These are phyloP conservation scores for Cataglyphis rosenhaueri DNA, from an alignment of 2,888 invertebrate genomes.

Conservation along the genomic window DNA sequence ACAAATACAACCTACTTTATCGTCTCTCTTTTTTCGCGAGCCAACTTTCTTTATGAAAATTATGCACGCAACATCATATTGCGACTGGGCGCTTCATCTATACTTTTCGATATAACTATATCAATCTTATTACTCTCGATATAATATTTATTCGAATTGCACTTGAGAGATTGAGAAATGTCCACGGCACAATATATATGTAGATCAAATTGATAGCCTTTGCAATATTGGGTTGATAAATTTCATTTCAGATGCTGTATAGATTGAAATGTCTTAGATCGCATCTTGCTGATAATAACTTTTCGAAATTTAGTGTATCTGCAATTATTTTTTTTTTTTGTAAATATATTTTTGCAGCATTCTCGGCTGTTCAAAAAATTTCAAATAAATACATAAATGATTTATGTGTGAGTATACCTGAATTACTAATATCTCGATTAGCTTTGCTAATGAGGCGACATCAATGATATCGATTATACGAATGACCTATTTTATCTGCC, in stretches of 20 bases:
- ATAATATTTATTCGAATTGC: not conserved
- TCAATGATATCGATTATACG: not conserved
- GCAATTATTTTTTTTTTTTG: constrained; percentile 10
- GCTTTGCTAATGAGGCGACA: constrained; percentile 37
- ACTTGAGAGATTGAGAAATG: not conserved
- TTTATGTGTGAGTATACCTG: constrained; percentile 21
- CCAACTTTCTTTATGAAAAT: constrained; percentile 63
- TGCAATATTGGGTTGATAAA: constrained; percentile 14
- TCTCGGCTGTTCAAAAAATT: not conserved
- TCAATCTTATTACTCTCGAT: not conserved
- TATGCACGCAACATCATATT: not conserved
- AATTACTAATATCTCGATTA: constrained; percentile 42
- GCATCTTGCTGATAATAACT: not conserved
- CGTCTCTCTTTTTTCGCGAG: constrained; percentile 39
- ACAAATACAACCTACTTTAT: constrained; percentile 70
- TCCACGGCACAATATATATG: not conserved
- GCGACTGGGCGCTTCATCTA: constrained; percentile 9
- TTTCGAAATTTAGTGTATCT: constrained; percentile 17
- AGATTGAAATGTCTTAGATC: not conserved
- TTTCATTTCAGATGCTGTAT: not conserved
- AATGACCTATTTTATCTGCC: constrained; percentile 27
- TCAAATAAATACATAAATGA: constrained; percentile 27
- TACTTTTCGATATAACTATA: not conserved
- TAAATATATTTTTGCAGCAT: constrained; percentile 35
- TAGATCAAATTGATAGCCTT: constrained; percentile 32